Evolutionary conservation across 1,140 invertebrate genomes (phyloP).

Genomic region (Brachionus rubens): DNA sequence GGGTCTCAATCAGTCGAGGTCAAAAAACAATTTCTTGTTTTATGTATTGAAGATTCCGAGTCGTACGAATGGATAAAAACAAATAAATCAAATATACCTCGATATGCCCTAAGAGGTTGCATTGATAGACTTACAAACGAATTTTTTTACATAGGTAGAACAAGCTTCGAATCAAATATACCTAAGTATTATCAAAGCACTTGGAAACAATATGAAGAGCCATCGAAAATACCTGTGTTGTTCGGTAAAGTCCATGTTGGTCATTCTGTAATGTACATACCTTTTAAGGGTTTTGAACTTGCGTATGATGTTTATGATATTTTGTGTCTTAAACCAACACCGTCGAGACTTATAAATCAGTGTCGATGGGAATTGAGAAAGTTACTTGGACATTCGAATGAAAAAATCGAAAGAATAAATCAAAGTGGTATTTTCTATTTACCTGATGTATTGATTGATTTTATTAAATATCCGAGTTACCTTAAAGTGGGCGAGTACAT

Average conservation of each 20-base stretch:
- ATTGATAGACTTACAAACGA: not conserved
- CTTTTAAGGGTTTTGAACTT: not conserved
- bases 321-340: no score
- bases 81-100: not conserved
- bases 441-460: not conserved
- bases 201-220: not conserved
- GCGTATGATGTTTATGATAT: not conserved
- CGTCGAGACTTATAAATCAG: no score
- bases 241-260: conserved; percentile 17
- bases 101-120: conserved; percentile 9
- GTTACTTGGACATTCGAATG: no score
- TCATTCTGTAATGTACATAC: not conserved
- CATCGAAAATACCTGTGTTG: not conserved
- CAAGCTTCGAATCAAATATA: not conserved
- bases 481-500: conserved; percentile 1
- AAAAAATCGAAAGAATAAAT: not conserved
- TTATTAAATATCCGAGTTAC: conserved; percentile 23
- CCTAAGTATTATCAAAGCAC: not conserved
- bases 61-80: not conserved
- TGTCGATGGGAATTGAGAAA: no score
- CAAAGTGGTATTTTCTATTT: not conserved
- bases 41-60: not conserved
- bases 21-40: not conserved
- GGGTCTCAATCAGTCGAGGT: not conserved
- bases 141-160: conserved; percentile 6